Conservation (phyloP, 2,888 invertebrate species). For the Epinotia brunnichana region DNA sequence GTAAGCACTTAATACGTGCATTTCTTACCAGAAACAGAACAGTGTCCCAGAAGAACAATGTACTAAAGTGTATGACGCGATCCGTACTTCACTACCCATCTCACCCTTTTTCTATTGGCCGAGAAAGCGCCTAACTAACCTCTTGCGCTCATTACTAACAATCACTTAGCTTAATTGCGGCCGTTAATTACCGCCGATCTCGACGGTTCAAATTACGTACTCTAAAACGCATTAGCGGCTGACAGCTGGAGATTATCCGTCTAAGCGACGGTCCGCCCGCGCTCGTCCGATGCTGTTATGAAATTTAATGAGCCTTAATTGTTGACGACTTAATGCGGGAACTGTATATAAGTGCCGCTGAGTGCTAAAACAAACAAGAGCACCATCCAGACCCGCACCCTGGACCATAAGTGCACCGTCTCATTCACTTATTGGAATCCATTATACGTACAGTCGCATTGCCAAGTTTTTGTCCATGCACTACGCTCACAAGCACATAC, state of each 20-base stretch:
- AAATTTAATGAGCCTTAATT: constrained; percentile 83
- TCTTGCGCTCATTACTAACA: constrained; percentile 74
- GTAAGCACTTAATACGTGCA: constrained; percentile 29
- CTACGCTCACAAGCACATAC: not conserved
- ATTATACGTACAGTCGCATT: constrained; percentile 7
- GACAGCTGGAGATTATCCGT: constrained; percentile 84
- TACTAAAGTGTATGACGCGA: not conserved
- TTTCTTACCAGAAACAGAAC: constrained; percentile 28
- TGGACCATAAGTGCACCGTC: constrained; percentile 24
- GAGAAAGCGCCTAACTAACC: constrained; percentile 54
- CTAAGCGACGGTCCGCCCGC: constrained; percentile 74
- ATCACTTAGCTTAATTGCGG: constrained; percentile 83
- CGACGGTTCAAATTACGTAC: constrained; percentile 84
- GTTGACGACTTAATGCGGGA: constrained; percentile 81
- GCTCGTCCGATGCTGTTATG: constrained; percentile 76
- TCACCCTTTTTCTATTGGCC: not conserved
- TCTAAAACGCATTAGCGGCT: constrained; percentile 84
- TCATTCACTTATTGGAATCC: constrained; percentile 23
- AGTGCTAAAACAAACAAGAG: constrained; percentile 67
- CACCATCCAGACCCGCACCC: constrained; percentile 43
- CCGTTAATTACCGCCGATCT: constrained; percentile 82
- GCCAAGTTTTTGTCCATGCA: not conserved
- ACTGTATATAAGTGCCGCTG: constrained; percentile 73
- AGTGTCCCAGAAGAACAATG: not conserved
- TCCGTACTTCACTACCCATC: not conserved